Percentiles rank a stretch among this genome's conserved stretches.
These are phyloP conservation scores for Drosophila grimshawi DNA, from an alignment of 1,140 invertebrate genomes.

Conservation along the genomic window DNA sequence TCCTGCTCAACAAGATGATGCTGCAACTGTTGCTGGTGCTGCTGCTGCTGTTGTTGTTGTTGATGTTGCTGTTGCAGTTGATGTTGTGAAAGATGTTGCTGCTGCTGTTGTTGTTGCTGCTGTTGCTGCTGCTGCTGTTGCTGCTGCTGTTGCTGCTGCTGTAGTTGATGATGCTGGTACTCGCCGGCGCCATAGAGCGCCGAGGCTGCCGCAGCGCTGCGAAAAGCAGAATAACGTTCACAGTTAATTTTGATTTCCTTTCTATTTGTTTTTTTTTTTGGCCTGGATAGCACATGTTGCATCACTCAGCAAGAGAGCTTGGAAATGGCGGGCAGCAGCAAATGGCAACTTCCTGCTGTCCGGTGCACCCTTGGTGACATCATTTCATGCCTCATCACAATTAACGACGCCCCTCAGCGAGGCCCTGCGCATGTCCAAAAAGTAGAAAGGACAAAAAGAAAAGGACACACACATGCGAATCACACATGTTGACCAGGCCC, in stretches of 20 bases:
- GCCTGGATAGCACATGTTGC: conserved; percentile 73
- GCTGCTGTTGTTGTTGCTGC: conserved; percentile 19
- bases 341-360: conserved; percentile 68
- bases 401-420: conserved; percentile 65
- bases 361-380: conserved; percentile 71
- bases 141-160: conserved; percentile 50
- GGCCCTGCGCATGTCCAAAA: conserved; percentile 16
- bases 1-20: conserved; percentile 50
- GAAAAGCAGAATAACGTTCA: conserved; percentile 12
- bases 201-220: conserved; percentile 58
- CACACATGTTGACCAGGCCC: conserved; percentile 72
- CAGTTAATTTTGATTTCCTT: conserved; percentile 29
- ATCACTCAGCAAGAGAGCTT: conserved; percentile 52
- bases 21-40: conserved; percentile 7
- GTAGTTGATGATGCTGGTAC: conserved; percentile 59
- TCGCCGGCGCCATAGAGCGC: conserved; percentile 71
- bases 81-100: conserved; percentile 40
- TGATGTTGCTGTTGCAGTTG: conserved; percentile 50
- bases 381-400: conserved; percentile 83
- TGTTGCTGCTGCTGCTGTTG: conserved; percentile 45
- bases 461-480: conserved; percentile 69
- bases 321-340: conserved; percentile 6
- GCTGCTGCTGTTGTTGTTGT: conserved; percentile 30
- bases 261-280: background rate
- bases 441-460: no score